Evolutionary conservation across 2,888 invertebrate species (phyloP), one percentile per base, ranked within the genome.

Genomic region (Dynastes grantii): DNA sequence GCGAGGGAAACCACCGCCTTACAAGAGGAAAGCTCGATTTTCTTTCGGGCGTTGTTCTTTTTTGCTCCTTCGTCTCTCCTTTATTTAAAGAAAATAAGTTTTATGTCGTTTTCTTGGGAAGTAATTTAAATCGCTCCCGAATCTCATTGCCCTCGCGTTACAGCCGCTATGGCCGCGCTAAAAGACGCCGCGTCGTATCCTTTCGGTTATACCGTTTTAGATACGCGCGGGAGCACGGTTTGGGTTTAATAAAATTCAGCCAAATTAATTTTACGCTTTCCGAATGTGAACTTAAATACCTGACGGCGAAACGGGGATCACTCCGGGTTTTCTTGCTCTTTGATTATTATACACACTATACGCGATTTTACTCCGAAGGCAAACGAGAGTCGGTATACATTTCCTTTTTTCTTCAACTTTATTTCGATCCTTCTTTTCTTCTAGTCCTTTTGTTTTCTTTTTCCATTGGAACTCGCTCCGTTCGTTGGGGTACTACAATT

Each of bases 221-320:
- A 27, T 37, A 16, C 67, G 49, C 16, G 5, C 16, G n/a, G 49
- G 45, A 16, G 40, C 40, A 16, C n/a, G 55, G 55, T 22, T 22
- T 58, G 55, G 5, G 58, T 73, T 73, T 73, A 73, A 73, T 73
- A 73, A 73, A 73, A 73, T 73, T 61, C 58, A 73, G 51, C 73
- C 22, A 73, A 73, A 73, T 73, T 73, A 73, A 73, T 73, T 73
- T 73, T 73, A 73, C 40, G 73, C 73, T 73, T 73, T 73, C 37
- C 73, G 73, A 73, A 73, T 73, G 58, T 73, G 73, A 73, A 58
- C 58, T 73, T 73, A 58, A 71, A 71, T 71, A 68, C 68, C 51
- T 16, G n/a, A n/a, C n/a, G 71, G 68, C 13, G 13, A 45, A 70
- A 53, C 22, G 32, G 51, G 49, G n/a, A 53, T 22, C 49, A 27